Conservation (phyloP, 2,797 vertebrate species). For the Anabas testudineus region DNA sequence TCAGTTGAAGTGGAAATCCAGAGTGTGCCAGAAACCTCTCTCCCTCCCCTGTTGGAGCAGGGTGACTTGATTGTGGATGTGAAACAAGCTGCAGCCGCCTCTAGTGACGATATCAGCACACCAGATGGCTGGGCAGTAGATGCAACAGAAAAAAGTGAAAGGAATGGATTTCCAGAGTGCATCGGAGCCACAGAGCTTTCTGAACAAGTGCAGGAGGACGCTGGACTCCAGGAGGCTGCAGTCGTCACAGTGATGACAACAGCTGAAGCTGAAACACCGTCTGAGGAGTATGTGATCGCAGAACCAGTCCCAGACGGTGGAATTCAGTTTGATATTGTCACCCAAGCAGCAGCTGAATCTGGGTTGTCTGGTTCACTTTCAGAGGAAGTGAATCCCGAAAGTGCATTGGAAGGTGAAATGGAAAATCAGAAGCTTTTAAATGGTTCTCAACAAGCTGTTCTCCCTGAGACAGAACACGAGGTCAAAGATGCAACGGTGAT, state of each 20-base stretch:
- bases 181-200: constrained; percentile 30
- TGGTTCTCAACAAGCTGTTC: constrained; percentile 28
- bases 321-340: constrained; percentile 73
- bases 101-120: constrained; percentile 52
- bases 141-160: constrained; percentile 20
- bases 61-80: constrained; percentile 30
- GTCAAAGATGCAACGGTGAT: constrained; percentile 60
- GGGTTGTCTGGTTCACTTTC: constrained; percentile 62
- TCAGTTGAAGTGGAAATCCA: constrained; percentile 52
- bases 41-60: constrained; percentile 48
- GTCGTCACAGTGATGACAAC: constrained; percentile 16
- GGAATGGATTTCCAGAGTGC: constrained; percentile 34
- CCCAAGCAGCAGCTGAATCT: constrained; percentile 73
- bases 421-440: constrained; percentile 44
- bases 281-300: constrained; percentile 71
- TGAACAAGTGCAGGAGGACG: constrained; percentile 43
- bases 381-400: constrained; percentile 40
- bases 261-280: constrained; percentile 33
- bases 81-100: constrained; percentile 59
- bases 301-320: constrained; percentile 63
- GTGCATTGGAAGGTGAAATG: neutral
- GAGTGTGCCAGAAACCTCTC: constrained; percentile 29
- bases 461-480: constrained; percentile 22
- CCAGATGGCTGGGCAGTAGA: constrained; percentile 50
- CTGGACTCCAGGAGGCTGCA: constrained; percentile 29